Evolutionary conservation across 2,888 invertebrate genomes (phyloP).

Genomic region (Stramonita haemastoma): DNA sequence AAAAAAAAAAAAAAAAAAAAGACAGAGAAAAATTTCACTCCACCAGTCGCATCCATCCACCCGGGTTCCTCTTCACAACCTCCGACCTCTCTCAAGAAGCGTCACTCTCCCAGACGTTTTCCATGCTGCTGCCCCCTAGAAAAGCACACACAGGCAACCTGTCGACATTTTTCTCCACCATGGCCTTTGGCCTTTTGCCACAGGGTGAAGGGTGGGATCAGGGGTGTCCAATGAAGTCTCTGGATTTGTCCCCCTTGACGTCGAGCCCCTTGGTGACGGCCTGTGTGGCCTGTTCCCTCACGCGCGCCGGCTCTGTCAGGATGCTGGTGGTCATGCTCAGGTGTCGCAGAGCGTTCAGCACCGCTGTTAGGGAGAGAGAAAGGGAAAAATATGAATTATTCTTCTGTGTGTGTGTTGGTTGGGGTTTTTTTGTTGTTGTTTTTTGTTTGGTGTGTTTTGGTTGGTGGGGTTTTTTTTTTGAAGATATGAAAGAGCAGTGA

Average conservation of each 20-base stretch:
- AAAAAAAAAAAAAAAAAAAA: no score
- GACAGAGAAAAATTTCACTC: no score
- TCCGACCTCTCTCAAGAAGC: no score
- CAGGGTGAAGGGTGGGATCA: neutral
- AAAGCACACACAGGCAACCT: neutral
- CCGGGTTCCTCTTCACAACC: no score
- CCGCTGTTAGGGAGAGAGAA: conserved; percentile 82
- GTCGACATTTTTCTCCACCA: neutral
- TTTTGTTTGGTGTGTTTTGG: no score
- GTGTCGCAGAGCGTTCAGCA: conserved; percentile 92
- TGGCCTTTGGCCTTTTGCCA: no score
- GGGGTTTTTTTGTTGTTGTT: no score
- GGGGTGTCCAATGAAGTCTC: neutral
- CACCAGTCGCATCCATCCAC: no score
- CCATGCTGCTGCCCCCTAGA: neutral
- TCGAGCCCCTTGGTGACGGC: conserved; percentile 80
- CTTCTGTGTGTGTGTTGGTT: no score
- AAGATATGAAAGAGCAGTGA: no score
- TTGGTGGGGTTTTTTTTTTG: no score
- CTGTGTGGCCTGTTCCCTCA: conserved; percentile 92
- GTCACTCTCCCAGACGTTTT: no score
- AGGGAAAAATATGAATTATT: neutral
- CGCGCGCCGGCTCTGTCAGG: conserved; percentile 89
- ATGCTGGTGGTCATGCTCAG: conserved; percentile 95
- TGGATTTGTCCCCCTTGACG: conserved; percentile 2